These are phyloP conservation scores for Corythaixoides concolor DNA, from an alignment of 2,113 vertebrate genomes.

Conservation along the genomic window DNA sequence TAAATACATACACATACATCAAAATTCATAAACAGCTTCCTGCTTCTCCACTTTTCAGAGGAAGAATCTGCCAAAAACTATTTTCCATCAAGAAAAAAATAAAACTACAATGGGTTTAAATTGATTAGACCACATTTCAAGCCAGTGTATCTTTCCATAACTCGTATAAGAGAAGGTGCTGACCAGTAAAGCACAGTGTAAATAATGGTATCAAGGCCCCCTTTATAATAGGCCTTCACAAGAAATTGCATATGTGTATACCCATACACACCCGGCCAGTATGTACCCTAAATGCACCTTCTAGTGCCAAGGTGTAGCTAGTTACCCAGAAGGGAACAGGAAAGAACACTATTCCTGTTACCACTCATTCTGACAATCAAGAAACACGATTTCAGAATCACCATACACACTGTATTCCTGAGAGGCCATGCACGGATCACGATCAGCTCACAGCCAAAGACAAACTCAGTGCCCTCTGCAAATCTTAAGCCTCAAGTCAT, in stretches of 20 bases:
- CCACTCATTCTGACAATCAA: neutral
- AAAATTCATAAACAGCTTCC: neutral
- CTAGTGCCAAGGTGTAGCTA: neutral
- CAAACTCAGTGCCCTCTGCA: neutral
- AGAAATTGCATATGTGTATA: accelerated
- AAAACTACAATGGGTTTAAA: neutral
- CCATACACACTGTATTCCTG: accelerated
- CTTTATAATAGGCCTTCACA: neutral
- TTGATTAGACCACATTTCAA: neutral
- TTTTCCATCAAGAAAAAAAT: neutral
- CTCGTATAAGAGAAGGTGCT: neutral
- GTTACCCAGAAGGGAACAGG: neutral
- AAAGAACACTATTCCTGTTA: neutral
- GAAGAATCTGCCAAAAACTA: neutral
- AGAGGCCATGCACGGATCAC: accelerated
- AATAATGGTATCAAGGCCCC: neutral
- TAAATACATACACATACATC: neutral
- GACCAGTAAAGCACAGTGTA: neutral
- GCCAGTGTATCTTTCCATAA: neutral
- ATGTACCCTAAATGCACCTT: accelerated
- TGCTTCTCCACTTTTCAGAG: neutral
- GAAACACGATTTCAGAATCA: neutral
- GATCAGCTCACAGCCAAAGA: accelerated
- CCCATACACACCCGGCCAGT: accelerated
- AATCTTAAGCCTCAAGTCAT: accelerated